Base-by-base conservation (phyloP, 2,797 vertebrate genomes). In the Scarus forsteni region DNA sequence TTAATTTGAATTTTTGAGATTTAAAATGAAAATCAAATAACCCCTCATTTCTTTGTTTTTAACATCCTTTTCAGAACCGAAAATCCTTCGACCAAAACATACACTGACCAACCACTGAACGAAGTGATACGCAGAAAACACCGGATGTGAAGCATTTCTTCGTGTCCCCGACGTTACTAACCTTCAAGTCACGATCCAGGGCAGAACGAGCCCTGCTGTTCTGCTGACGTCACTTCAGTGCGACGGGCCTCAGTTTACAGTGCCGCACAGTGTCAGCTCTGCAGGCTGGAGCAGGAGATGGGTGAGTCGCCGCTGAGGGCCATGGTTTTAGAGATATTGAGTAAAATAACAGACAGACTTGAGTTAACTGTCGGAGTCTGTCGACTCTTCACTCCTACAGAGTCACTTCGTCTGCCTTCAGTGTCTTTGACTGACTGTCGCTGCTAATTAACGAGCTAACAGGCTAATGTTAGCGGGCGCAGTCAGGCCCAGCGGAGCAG, bases 221-320 rank as follows among this genome's bases (percentile, higher is more conserved):
- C 0, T 14, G 0, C 0, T 66, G 39, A 76, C 85, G 84, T 90
- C 75, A 90, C 69, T 3, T 2, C 0, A 3, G 11, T 68, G 92
- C 85, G 91, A 88, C 92, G 36, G 87, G 84, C 86, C 78, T 83
- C 57, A 5, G 60, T 36, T 48, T 64, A 56, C 68, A 65, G 36
- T 62, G 36, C 35, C 27, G 66, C 48, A 19, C 34, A 9, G 53
- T 51, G 16, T 18, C 19, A 52, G 63, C 34, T 43, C 36, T 53
- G 69, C 52, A 62, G 55, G n/a, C 27, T 36, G 19, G 43, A 46
- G 56, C 68, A 66, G 70, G 60, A 70, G 7, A 74, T 82, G 79
- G 73, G 83, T 72, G 80, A 85, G 65, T 84, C 16, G 19, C 43
- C 8, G 51, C 49, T 1, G 39, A 7, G 60, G 38, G 57, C 42